Evolutionary conservation across 2,797 vertebrate species (phyloP).

Genomic region (Poeciliopsis presidionis): DNA sequence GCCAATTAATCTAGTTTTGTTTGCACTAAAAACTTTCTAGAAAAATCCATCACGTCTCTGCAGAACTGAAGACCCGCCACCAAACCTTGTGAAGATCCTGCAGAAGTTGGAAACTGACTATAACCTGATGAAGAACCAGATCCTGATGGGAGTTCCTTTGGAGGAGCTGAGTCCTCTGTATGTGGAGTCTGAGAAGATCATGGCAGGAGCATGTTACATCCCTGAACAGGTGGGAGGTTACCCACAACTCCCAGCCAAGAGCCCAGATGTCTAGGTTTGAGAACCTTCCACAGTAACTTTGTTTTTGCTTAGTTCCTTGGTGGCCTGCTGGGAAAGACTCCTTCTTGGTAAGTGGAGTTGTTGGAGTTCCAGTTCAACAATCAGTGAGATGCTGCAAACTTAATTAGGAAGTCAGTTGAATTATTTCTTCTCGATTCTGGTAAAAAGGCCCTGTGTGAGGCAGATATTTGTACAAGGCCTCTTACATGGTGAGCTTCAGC

Average conservation of each 20-base stretch:
- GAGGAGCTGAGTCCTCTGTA: conserved; percentile 68
- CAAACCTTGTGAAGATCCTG: conserved; percentile 43
- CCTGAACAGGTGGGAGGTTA: conserved; percentile 62
- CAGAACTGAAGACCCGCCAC: conserved; percentile 46
- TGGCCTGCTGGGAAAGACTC: conserved; percentile 9
- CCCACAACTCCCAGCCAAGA: background rate
- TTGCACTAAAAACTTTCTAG: background rate
- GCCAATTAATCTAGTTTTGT: background rate
- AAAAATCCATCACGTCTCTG: background rate
- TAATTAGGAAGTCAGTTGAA: background rate
- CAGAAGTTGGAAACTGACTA: conserved; percentile 69
- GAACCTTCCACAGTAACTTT: background rate
- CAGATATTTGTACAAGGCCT: background rate
- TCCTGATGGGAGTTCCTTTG: conserved; percentile 68
- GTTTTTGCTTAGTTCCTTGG: conserved; percentile 34
- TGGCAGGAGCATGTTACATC: conserved; percentile 28
- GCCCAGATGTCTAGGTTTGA: background rate
- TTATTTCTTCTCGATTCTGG: background rate
- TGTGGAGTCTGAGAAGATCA: conserved; percentile 53
- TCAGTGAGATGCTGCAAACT: background rate
- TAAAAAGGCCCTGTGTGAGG: background rate
- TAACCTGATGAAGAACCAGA: conserved; percentile 58
- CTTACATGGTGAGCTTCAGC: background rate
- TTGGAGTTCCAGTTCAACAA: background rate
- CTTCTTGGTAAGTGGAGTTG: conserved; percentile 32